Evolutionary conservation across 2,888 invertebrate genomes (phyloP).

Genomic region (Crepidodera aurea): DNA sequence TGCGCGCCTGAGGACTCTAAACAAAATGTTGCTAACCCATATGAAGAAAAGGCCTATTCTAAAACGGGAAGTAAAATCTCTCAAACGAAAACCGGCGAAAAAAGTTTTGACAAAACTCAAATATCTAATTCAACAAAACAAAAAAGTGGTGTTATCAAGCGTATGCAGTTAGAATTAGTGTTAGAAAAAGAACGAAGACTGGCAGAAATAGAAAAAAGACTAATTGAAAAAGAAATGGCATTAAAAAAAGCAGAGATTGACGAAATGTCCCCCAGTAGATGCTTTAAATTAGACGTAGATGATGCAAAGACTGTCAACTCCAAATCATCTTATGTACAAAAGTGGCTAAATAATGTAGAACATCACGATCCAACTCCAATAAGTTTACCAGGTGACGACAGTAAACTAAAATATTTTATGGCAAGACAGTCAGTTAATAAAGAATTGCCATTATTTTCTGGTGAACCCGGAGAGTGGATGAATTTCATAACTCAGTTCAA

Average conservation of each 20-base stretch:
- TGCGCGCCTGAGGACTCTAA: too few relatives aligned
- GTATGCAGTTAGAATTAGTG: neutral
- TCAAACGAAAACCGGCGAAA: too few relatives aligned
- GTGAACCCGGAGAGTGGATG: slow-evolving; percentile 11
- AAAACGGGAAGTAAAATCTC: too few relatives aligned
- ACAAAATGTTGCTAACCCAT: too few relatives aligned
- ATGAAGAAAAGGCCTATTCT: too few relatives aligned
- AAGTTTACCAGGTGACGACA: neutral
- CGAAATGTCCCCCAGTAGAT: neutral
- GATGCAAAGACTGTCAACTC: neutral
- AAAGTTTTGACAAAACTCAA: too few relatives aligned
- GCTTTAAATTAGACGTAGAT: neutral
- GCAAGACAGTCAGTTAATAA: slow-evolving; percentile 10
- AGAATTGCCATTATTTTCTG: slow-evolving; percentile 7
- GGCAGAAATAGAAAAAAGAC: neutral
- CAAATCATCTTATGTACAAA: neutral
- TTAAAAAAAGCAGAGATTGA: neutral
- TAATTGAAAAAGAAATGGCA: neutral
- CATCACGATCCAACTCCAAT: too few relatives aligned
- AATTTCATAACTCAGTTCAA: slow-evolving; percentile 12
- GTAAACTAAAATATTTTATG: neutral
- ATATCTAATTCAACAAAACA: neutral
- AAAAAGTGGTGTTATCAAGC: neutral
- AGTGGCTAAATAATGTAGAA: neutral
- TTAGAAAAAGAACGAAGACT: neutral